Evolutionary conservation across 1,140 invertebrate species (phyloP).

Genomic region (Penaeus indicus): DNA sequence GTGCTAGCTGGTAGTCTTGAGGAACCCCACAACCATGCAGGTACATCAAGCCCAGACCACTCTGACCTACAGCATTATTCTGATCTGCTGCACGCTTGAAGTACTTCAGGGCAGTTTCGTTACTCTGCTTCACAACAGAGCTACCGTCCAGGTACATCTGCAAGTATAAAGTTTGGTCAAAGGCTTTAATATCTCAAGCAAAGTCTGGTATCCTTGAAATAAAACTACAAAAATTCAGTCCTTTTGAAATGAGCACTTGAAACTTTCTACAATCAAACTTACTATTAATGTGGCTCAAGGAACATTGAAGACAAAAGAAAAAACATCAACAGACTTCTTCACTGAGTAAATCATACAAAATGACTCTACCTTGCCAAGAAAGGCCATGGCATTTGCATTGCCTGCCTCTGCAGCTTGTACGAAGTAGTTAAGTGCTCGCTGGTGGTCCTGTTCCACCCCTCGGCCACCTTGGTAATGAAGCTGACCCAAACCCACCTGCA

Average conservation of each 20-base stretch:
- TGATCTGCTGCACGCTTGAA: constrained; percentile 96
- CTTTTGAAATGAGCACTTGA: too few species aligned
- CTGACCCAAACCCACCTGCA: constrained; percentile 92
- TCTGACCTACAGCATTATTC: constrained; percentile 96
- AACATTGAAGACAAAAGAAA: too few species aligned
- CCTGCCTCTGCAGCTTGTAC: constrained; percentile 93
- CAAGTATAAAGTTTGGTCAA: constrained; percentile 3
- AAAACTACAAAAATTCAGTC: too few species aligned
- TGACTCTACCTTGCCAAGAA: constrained; percentile 89
- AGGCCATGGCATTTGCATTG: constrained; percentile 95
- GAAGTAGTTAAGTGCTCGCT: constrained; percentile 94
- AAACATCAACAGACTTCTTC: constrained; percentile 12
- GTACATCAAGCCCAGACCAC: constrained; percentile 97
- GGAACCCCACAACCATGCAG: constrained; percentile 93
- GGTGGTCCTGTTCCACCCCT: constrained; percentile 91
- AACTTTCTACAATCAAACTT: too few species aligned
- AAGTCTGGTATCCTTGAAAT: neutral
- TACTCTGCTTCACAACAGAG: constrained; percentile 90
- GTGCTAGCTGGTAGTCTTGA: constrained; percentile 91
- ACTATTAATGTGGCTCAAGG: too few species aligned
- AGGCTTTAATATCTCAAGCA: neutral
- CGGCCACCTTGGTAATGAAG: constrained; percentile 98
- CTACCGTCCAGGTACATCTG: constrained; percentile 97
- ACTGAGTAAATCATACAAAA: neutral
- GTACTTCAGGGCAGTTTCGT: constrained; percentile 90